phyloP scores from a whole-genome alignment of 2,888 invertebrate genomes.

The Clistopyga incitator region DNA sequence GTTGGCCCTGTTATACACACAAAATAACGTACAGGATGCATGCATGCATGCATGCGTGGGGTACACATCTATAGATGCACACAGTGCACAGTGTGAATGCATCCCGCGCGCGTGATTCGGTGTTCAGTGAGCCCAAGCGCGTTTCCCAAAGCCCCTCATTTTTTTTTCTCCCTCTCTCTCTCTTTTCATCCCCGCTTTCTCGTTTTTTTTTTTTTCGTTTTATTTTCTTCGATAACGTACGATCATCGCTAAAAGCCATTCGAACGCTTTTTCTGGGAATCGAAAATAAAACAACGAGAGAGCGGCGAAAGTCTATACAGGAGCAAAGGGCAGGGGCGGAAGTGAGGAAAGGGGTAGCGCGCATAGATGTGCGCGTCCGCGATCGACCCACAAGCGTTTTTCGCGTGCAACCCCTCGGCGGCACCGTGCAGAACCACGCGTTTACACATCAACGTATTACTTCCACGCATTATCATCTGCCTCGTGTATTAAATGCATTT shows the following conservation, averaged over 20 bases:
- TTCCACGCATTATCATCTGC: slow-evolving; percentile 1
- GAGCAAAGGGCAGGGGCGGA: not conserved
- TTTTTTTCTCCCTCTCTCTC: slow-evolving; percentile 23
- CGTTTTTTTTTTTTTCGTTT: slow-evolving; percentile 64
- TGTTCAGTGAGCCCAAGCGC: slow-evolving; percentile 46
- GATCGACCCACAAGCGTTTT: slow-evolving; percentile 58
- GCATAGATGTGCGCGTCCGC: slow-evolving; percentile 30
- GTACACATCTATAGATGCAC: slow-evolving; percentile 6
- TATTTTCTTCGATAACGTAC: slow-evolving; percentile 65
- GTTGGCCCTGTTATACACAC: slow-evolving; percentile 52
- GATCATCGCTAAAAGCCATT: slow-evolving; percentile 69
- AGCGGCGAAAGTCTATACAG: not conserved
- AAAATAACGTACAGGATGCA: slow-evolving; percentile 52
- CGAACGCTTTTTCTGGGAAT: slow-evolving; percentile 65
- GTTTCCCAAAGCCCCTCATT: slow-evolving; percentile 56
- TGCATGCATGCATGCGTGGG: slow-evolving; percentile 2
- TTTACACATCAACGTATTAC: slow-evolving; percentile 29
- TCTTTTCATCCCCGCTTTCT: slow-evolving; percentile 5
- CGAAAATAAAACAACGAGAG: slow-evolving; percentile 54
- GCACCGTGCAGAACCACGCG: slow-evolving; percentile 15
- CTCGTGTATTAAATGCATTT: not conserved
- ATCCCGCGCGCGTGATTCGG: slow-evolving; percentile 16
- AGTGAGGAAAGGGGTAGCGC: not conserved
- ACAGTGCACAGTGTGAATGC: slow-evolving; percentile 6
- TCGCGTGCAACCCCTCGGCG: slow-evolving; percentile 34